phyloP scores from a whole-genome alignment of 2,888 invertebrate genomes.

The Acleris laterana region DNA sequence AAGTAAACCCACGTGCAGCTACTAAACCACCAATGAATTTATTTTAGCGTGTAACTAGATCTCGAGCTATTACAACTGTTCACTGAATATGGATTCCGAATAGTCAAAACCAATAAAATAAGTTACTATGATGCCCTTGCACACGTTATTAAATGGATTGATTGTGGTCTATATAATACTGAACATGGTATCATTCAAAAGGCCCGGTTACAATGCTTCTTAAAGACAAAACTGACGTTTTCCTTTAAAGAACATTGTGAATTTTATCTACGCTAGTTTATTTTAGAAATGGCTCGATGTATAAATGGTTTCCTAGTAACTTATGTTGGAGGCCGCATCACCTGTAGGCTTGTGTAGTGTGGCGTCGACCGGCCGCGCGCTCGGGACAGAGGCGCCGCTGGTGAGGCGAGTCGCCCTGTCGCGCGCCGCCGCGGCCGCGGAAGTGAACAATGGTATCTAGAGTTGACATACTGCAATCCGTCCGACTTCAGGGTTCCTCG shows the following conservation, averaged over 20 bases:
- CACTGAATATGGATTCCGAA: conserved; percentile 1
- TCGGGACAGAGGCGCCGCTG: no score
- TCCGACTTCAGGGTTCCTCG: conserved; percentile 68
- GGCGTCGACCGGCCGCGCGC: background rate
- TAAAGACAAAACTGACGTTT: no score
- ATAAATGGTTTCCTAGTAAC: conserved; percentile 4
- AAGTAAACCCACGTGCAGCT: conserved; percentile 2
- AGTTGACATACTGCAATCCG: conserved; percentile 79
- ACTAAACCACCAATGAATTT: background rate
- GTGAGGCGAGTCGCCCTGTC: background rate
- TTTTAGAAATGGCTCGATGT: background rate
- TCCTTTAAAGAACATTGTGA: background rate
- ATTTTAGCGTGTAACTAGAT: conserved; percentile 3
- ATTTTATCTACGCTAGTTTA: background rate
- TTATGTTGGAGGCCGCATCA: conserved; percentile 11
- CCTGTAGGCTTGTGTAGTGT: conserved; percentile 5
- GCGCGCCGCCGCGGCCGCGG: conserved; percentile 3
- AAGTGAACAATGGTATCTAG: conserved; percentile 74
- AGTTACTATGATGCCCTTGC: conserved; percentile 1
- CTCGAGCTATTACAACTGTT: background rate
- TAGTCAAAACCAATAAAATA: conserved; percentile 11
- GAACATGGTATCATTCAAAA: no score
- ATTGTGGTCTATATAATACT: no score
- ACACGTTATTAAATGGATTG: background rate
- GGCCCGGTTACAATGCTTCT: no score